Evolutionary conservation across 2,797 vertebrate genomes (phyloP), one percentile per base, ranked within the genome.

Genomic region (Streptopelia turtur): DNA sequence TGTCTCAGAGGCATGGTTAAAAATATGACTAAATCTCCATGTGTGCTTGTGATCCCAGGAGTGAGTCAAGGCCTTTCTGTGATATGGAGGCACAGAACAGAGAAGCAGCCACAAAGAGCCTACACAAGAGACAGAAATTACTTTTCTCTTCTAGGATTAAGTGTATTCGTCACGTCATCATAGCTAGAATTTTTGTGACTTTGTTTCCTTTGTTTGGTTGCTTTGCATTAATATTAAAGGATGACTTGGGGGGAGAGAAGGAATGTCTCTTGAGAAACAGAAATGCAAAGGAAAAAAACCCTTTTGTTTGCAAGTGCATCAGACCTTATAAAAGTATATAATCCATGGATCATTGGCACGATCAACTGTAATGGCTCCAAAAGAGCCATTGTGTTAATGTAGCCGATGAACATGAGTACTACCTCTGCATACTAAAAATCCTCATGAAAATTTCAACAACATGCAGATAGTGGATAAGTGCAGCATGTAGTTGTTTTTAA

Each of bases 381-480:
- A 96, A 97, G 97, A 97, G 93, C 96, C 96, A 94, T 96, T 97
- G 97, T 97, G 91, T 92, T 98, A 97, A 98, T 95, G 96, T 94
- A 93, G 97, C 93, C 45, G 74, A 96, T 97, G 96, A 96, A 93
- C 90, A 86, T 2, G 25, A 75, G 52, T 35, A 87, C 86, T 87
- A 94, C 64, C 64, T 93, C 83, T 97, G 97, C 97, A 96, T 95
- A 95, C 95, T 88, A 97, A 98, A 95, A 83, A 87, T 75, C n/a
- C 75, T 96, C 95, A 95, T 87, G 95, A 97, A 98, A 96, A 72
- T 94, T 94, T 93, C 76, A 95, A 95, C 96, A 94, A 95, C 81
- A 93, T 94, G 93, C 90, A 96, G 84, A 91, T 77, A 71, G 56
- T 5, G 56, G 91, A 13, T 72, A 74, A 88, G 63, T 93, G 93